Evolutionary conservation across 2,888 invertebrate species (phyloP).

Genomic region (Trypoxylon attenuatum): DNA sequence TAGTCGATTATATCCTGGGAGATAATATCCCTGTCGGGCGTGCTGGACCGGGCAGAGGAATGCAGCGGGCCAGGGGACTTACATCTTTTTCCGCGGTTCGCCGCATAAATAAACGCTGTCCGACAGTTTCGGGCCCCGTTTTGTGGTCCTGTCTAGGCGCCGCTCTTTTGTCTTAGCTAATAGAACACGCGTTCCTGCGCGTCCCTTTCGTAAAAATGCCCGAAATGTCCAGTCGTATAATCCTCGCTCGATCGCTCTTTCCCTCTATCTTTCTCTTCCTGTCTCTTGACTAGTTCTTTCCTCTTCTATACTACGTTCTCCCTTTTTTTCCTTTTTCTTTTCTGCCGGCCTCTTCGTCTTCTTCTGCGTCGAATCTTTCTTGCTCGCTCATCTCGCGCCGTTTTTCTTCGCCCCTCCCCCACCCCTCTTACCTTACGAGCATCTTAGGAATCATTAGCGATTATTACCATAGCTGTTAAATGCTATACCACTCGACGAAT

Average conservation of each 20-base stretch:
- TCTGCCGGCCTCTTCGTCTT: slow-evolving; percentile 6
- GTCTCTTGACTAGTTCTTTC: slow-evolving; percentile 15
- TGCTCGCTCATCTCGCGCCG: no score
- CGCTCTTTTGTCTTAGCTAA: slow-evolving; percentile 74
- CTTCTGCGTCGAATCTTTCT: no score
- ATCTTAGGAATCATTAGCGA: slow-evolving; percentile 46
- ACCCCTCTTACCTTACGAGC: background rate
- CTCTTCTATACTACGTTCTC: slow-evolving; percentile 17
- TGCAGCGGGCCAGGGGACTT: slow-evolving; percentile 68
- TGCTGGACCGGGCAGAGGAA: slow-evolving; percentile 66
- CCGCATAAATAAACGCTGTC: slow-evolving; percentile 72
- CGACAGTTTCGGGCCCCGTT: slow-evolving; percentile 62
- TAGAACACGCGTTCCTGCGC: slow-evolving; percentile 73
- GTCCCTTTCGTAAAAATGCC: slow-evolving; percentile 70
- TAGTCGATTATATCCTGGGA: slow-evolving; percentile 63
- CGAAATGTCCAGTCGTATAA: slow-evolving; percentile 72
- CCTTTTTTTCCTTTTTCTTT: slow-evolving; percentile 32
- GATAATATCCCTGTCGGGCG: slow-evolving; percentile 61
- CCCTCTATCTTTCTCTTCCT: slow-evolving; percentile 30
- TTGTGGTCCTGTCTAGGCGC: slow-evolving; percentile 68
- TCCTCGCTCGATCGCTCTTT: slow-evolving; percentile 66
- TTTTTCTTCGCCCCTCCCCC: background rate
- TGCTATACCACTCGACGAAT: slow-evolving; percentile 61
- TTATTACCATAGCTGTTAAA: slow-evolving; percentile 68
- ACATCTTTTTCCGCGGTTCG: slow-evolving; percentile 73